Percentiles rank a stretch among this genome's conserved stretches.
These are phyloP conservation scores for Ectemnius continuus DNA, from an alignment of 2,888 invertebrate species.

Conservation along the genomic window DNA sequence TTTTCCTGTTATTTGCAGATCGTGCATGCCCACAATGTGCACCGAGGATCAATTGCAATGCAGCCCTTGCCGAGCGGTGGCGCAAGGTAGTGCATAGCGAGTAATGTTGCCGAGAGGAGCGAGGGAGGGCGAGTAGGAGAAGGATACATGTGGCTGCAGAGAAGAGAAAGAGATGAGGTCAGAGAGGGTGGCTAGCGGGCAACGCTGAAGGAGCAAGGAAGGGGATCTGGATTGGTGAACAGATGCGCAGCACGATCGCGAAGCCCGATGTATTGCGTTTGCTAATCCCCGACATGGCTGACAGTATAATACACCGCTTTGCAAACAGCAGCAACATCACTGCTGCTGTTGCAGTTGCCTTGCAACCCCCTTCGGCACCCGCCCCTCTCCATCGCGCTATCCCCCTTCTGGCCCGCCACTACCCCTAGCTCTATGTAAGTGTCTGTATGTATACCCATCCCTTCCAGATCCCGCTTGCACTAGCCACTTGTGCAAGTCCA, in stretches of 20 bases:
- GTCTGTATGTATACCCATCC: constrained; percentile 41
- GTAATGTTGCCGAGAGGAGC: constrained; percentile 28
- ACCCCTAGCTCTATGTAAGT: constrained; percentile 39
- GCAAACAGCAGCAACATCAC: constrained; percentile 67
- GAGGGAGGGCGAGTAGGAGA: constrained; percentile 1
- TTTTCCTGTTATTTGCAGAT: constrained; percentile 73
- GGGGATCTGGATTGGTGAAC: constrained; percentile 68
- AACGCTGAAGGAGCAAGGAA: neutral
- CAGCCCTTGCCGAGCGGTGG: constrained; percentile 58
- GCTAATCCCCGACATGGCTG: constrained; percentile 76
- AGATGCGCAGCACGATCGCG: constrained; percentile 76
- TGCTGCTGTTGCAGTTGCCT: constrained; percentile 54
- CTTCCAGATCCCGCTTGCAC: constrained; percentile 20
- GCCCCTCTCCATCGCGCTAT: neutral
- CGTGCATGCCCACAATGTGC: constrained; percentile 58
- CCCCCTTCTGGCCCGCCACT: constrained; percentile 37
- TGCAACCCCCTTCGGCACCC: constrained; percentile 56
- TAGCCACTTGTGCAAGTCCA: constrained; percentile 27
- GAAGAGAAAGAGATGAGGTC: constrained; percentile 26
- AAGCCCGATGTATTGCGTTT: constrained; percentile 75
- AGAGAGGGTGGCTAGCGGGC: constrained; percentile 1
- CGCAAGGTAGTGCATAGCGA: constrained; percentile 45
- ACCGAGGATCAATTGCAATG: constrained; percentile 68
- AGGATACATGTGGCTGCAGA: constrained; percentile 24
- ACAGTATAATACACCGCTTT: constrained; percentile 77